Evolutionary conservation across 2,888 invertebrate genomes (phyloP).

Genomic region (Hydroisotoma schaefferi): DNA sequence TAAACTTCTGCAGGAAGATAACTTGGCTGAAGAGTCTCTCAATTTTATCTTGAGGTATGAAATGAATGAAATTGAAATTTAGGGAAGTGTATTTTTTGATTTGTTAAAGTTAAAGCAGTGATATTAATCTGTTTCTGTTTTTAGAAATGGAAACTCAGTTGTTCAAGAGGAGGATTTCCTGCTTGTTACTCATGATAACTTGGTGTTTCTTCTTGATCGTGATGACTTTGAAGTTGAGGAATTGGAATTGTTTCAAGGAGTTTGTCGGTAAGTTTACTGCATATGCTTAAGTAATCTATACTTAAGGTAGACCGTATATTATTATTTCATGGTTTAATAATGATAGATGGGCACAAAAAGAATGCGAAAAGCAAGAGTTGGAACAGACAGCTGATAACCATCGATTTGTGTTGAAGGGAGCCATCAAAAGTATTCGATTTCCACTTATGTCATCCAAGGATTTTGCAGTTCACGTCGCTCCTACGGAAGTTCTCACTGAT

Average conservation of each 20-base stretch:
- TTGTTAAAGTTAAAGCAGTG: no score
- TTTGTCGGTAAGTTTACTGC: constrained; percentile 23
- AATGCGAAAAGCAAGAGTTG: constrained; percentile 39
- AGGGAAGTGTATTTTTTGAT: no score
- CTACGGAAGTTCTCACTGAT: constrained; percentile 36
- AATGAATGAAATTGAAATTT: no score
- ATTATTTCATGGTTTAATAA: not conserved
- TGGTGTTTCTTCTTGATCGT: constrained; percentile 34
- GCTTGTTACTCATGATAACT: constrained; percentile 33
- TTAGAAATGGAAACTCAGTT: constrained; percentile 35
- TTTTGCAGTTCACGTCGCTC: constrained; percentile 39
- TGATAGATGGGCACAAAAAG: constrained; percentile 35
- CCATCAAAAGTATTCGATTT: constrained; percentile 34
- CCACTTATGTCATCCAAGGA: constrained; percentile 39
- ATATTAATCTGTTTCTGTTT: not conserved
- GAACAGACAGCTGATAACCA: constrained; percentile 39
- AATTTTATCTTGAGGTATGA: constrained; percentile 37
- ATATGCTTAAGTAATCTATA: not conserved
- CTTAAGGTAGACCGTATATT: not conserved
- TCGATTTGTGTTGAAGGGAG: constrained; percentile 31
- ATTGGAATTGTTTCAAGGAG: constrained; percentile 38
- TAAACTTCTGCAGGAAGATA: constrained; percentile 37
- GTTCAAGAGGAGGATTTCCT: constrained; percentile 40
- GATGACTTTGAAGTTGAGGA: constrained; percentile 43
- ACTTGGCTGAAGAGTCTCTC: constrained; percentile 39